These are phyloP conservation scores for Cyrtorhinus lividipennis DNA, from an alignment of 1,140 invertebrate species.

Conservation along the genomic window DNA sequence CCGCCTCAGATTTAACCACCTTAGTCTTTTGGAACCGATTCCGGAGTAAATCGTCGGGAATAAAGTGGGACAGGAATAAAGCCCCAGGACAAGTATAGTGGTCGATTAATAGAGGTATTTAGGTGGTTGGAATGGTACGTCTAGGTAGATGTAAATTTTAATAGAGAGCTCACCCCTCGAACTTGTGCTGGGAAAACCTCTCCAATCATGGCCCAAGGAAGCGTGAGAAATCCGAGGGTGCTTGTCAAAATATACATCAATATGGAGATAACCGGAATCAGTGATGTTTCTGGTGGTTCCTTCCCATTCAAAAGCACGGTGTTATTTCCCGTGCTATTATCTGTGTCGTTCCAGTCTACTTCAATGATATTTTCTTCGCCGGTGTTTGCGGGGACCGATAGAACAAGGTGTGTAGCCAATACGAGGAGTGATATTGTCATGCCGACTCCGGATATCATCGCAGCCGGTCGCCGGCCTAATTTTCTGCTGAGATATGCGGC, in stretches of 20 bases:
- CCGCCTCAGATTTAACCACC: too few species aligned
- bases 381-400: constrained; percentile 12
- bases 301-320: not conserved
- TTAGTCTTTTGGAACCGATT: too few species aligned
- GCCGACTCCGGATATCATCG: constrained; percentile 41
- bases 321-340: not conserved
- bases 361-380: not conserved
- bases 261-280: constrained; percentile 37
- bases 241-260: constrained; percentile 43
- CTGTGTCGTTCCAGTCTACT: not conserved
- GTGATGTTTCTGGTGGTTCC: constrained; percentile 16
- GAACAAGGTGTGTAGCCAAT: constrained; percentile 36
- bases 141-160: too few species aligned
- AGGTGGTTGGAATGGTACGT: too few species aligned
- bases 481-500: constrained; percentile 37
- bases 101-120: too few species aligned
- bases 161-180: constrained; percentile 40
- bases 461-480: constrained; percentile 39
- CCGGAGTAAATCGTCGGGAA: too few species aligned
- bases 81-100: too few species aligned
- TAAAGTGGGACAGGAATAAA: too few species aligned
- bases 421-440: constrained; percentile 43
- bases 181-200: constrained; percentile 54
- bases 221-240: constrained; percentile 43
- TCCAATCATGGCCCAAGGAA: constrained; percentile 61